Conservation (phyloP, 2,113 vertebrate species). For the Anarrhichthys ocellatus region DNA sequence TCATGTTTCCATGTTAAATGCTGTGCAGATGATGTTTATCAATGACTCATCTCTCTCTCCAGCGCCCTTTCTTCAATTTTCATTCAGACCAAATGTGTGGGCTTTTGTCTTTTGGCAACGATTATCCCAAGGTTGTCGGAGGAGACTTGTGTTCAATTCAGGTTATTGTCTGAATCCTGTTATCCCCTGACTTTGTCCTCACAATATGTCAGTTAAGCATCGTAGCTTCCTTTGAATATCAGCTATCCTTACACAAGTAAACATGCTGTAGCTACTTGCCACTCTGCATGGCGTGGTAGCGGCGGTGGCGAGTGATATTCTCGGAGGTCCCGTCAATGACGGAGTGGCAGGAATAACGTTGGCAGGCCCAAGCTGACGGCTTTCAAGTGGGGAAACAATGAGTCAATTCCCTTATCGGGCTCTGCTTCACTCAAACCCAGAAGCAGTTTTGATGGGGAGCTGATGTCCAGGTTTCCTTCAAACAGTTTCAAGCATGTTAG, state of each 20-base stretch:
- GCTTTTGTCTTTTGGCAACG: slow-evolving; percentile 16
- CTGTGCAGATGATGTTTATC: slow-evolving; percentile 57
- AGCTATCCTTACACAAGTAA: slow-evolving; percentile 36
- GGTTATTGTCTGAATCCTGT: slow-evolving; percentile 15
- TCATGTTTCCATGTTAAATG: slow-evolving; percentile 33
- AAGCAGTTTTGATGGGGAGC: slow-evolving; percentile 44
- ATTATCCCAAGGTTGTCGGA: slow-evolving; percentile 29
- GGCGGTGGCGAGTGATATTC: slow-evolving; percentile 24
- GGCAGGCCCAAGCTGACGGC: slow-evolving; percentile 57
- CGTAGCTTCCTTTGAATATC: slow-evolving; percentile 26
- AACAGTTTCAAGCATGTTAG: slow-evolving; percentile 35
- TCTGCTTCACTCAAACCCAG: slow-evolving; percentile 52
- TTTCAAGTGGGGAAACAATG: slow-evolving; percentile 67
- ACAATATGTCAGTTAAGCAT: slow-evolving; percentile 39
- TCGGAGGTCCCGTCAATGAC: slow-evolving; percentile 62
- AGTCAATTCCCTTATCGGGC: slow-evolving; percentile 60
- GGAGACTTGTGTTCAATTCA: slow-evolving; percentile 28
- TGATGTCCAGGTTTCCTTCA: slow-evolving; percentile 38
- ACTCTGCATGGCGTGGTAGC: slow-evolving; percentile 16
- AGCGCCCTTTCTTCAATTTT: not conserved
- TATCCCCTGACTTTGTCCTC: slow-evolving; percentile 2
- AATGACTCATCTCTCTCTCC: slow-evolving; percentile 35
- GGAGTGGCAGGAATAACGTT: slow-evolving; percentile 68
- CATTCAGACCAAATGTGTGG: slow-evolving; percentile 1
- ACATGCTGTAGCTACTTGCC: slow-evolving; percentile 49